Conservation (phyloP, 2,888 invertebrate species). For the Chalcosyrphus nemorum region DNA sequence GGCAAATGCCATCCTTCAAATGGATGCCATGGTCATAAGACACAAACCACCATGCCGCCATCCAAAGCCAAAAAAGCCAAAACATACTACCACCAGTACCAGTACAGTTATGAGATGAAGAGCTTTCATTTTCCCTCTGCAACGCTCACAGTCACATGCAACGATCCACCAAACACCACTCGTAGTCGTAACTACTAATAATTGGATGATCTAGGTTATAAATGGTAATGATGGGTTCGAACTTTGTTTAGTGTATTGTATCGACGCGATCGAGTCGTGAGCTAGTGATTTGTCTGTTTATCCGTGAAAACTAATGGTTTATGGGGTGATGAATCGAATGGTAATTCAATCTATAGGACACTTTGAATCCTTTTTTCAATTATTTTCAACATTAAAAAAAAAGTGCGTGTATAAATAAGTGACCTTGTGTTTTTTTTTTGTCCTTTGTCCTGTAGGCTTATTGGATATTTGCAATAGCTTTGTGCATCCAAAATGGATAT, state of each 20-base stretch:
- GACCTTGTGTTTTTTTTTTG: constrained; percentile 14
- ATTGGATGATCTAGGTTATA: constrained; percentile 52
- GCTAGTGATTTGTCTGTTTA: constrained; percentile 17
- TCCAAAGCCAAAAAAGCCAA: constrained; percentile 7
- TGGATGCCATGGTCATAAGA: constrained; percentile 62
- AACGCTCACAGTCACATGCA: neutral
- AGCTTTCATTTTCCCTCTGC: constrained; percentile 32
- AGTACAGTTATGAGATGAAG: constrained; percentile 1
- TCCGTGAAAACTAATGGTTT: constrained; percentile 34
- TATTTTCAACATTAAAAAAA: neutral
- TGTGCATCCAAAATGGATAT: constrained; percentile 24
- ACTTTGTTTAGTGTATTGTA: constrained; percentile 43
- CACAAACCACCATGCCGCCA: neutral
- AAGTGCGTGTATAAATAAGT: constrained; percentile 28
- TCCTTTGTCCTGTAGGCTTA: constrained; percentile 31
- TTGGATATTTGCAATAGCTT: constrained; percentile 23
- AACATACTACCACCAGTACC: neutral
- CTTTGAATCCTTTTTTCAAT: neutral
- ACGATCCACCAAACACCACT: neutral
- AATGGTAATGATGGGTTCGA: constrained; percentile 44
- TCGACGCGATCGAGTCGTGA: constrained; percentile 44
- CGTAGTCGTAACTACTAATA: constrained; percentile 12
- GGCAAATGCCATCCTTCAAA: constrained; percentile 56
- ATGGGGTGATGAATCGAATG: constrained; percentile 51
- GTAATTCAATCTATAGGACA: constrained; percentile 21